A percentile compares a stretch with the other conserved stretches of the same genome.
These are phyloP conservation scores for Lasioglossum marginatum DNA, from an alignment of 2,888 invertebrate genomes.

Conservation along the genomic window DNA sequence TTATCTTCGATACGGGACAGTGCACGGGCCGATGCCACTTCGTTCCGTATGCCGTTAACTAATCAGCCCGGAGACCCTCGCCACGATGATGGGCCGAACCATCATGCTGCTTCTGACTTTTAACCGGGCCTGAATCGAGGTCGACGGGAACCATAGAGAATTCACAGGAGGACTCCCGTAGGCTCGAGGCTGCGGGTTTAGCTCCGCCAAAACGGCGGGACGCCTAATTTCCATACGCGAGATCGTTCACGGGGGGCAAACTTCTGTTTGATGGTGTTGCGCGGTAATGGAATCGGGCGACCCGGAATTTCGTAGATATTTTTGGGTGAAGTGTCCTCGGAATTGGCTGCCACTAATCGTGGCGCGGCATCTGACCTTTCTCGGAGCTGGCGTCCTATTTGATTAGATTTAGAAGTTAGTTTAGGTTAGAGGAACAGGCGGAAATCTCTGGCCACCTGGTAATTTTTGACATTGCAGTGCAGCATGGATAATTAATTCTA, in stretches of 20 bases:
- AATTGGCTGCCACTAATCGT: slow-evolving; percentile 5
- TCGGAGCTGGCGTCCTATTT: neutral
- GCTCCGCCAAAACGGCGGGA: slow-evolving; percentile 19
- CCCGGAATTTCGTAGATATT: neutral
- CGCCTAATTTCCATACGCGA: slow-evolving; percentile 40
- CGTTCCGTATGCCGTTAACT: slow-evolving; percentile 75
- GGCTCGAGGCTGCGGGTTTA: neutral
- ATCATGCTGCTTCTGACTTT: slow-evolving; percentile 62
- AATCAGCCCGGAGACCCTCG: slow-evolving; percentile 74
- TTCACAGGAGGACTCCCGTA: neutral
- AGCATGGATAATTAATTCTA: too few relatives aligned
- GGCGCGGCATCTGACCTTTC: neutral
- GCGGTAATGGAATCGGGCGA: slow-evolving; percentile 24
- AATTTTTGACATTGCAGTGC: too few relatives aligned
- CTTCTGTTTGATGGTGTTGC: slow-evolving; percentile 35
- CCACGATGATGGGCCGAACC: slow-evolving; percentile 20
- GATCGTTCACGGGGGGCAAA: slow-evolving; percentile 18
- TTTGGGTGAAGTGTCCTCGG: neutral
- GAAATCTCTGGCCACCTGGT: too few relatives aligned
- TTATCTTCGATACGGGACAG: slow-evolving; percentile 71
- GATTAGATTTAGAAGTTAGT: neutral
- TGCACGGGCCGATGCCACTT: slow-evolving; percentile 45
- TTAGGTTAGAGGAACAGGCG: too few relatives aligned
- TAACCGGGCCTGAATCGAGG: slow-evolving; percentile 50
- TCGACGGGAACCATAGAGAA: slow-evolving; percentile 15